A percentile compares a stretch with the other conserved stretches of the same genome.
These are phyloP conservation scores for Laspeyria flexula DNA, from an alignment of 2,888 invertebrate genomes.

Conservation along the genomic window DNA sequence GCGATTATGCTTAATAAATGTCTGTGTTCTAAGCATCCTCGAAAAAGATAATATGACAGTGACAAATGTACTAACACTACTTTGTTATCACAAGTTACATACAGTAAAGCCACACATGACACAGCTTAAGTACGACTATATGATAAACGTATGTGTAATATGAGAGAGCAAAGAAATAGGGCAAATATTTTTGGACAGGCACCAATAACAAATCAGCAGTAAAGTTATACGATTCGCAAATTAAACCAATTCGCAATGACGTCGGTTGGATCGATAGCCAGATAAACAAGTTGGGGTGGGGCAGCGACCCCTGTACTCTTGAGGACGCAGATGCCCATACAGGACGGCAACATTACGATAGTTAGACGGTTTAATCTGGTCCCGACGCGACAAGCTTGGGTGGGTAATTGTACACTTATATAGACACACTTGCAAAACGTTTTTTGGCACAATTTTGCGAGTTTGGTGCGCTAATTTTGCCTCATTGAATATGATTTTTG, in stretches of 20 bases:
- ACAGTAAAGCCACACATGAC: neutral
- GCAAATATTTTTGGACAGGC: constrained; percentile 17
- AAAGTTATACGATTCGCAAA: constrained; percentile 50
- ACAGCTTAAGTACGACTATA: neutral
- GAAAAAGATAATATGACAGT: constrained; percentile 14
- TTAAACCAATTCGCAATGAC: constrained; percentile 58
- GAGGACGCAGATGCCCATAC: constrained; percentile 77
- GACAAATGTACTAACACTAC: constrained; percentile 8
- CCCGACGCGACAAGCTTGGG: constrained; percentile 46
- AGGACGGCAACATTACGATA: constrained; percentile 58
- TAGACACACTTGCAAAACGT: constrained; percentile 35
- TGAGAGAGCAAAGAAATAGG: constrained; percentile 9
- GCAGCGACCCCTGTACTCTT: constrained; percentile 63
- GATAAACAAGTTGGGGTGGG: constrained; percentile 74
- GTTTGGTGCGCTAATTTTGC: constrained; percentile 25
- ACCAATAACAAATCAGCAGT: constrained; percentile 39
- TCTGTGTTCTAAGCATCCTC: constrained; percentile 7
- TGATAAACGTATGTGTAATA: neutral
- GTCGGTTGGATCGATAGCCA: constrained; percentile 69
- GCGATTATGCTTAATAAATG: constrained; percentile 22
- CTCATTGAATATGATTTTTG: too few relatives aligned
- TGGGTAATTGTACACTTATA: constrained; percentile 32
- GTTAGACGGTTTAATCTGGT: constrained; percentile 59
- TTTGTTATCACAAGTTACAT: neutral
- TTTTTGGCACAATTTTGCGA: constrained; percentile 29